Percentiles rank a stretch among this genome's conserved stretches.
These are phyloP conservation scores for Porites lutea DNA, from an alignment of 64 coral and sea anemone genomes.

Conservation along the genomic window DNA sequence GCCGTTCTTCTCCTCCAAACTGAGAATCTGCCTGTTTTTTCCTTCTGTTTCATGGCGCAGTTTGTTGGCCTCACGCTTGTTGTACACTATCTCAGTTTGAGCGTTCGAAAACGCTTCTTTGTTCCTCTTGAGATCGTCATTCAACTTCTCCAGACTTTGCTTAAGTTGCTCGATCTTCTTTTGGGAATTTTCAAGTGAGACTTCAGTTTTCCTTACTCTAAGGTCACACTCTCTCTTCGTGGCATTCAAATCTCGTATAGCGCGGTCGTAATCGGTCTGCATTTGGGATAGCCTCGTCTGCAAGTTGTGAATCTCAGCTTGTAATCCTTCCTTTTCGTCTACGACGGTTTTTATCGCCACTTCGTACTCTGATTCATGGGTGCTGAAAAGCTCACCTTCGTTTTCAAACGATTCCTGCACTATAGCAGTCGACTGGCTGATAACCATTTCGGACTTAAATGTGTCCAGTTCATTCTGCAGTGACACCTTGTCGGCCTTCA, in stretches of 20 bases:
- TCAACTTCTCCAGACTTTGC: slow-evolving; percentile 68
- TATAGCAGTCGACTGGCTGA: slow-evolving; percentile 57
- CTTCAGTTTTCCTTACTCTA: slow-evolving; percentile 85
- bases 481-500: slow-evolving; percentile 79
- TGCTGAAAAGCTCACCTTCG: slow-evolving; percentile 52
- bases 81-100: slow-evolving; percentile 68
- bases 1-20: slow-evolving; percentile 73
- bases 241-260: slow-evolving; percentile 75
- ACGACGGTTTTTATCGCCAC: slow-evolving; percentile 61
- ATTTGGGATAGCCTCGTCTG: slow-evolving; percentile 76
- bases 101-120: slow-evolving; percentile 63
- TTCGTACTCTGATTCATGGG: slow-evolving; percentile 45
- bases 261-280: slow-evolving; percentile 86
- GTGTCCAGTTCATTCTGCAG: slow-evolving; percentile 81
- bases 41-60: slow-evolving; percentile 75
- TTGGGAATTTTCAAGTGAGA: slow-evolving; percentile 83
- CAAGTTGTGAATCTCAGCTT: slow-evolving; percentile 64
- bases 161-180: slow-evolving; percentile 88
- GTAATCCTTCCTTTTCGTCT: slow-evolving; percentile 68
- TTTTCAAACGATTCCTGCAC: slow-evolving; percentile 41
- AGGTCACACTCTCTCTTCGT: slow-evolving; percentile 90
- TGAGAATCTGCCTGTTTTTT: slow-evolving; percentile 86
- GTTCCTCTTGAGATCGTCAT: slow-evolving; percentile 83
- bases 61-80: slow-evolving; percentile 86
- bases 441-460: slow-evolving; percentile 77